Base-by-base conservation (phyloP, 2,113 vertebrate genomes). In the Plotosus lineatus region DNA sequence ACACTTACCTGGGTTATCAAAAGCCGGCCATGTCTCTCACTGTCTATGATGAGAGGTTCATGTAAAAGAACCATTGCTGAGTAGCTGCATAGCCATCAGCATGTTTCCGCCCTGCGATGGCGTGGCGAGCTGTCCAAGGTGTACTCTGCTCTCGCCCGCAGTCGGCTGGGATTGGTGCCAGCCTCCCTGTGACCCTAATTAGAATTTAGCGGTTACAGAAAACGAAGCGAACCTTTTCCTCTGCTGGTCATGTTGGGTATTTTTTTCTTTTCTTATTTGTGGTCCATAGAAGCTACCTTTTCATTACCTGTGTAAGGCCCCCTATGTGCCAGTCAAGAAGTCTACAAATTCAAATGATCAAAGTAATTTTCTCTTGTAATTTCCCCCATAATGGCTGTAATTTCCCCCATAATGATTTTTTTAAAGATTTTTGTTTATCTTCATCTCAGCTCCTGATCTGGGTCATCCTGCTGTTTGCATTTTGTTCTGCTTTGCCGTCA, bases 341-440 rank as follows among this genome's bases (percentile, higher is more conserved):
- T 77, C 74, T 56, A 61, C 75, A 80, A 77, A 60, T 51, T 82
- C 77, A 80, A 63, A 71, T 82, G 80, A 80, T 82, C 38, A 80
- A 77, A 77, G 48, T 53, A 75, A 79, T 85, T 66, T 78, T 14
- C 38, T 46, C 19, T 21, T 50, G 48, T 68, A 78, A 79, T 82
- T 55, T 75, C 72, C 79, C 53, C 38, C 38, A 69, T 77, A 82
- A 68, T 72, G n/a, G 53, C 33, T 40, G 21, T 68, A 78, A 79
- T 82, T 55, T 75, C 72, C 79, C 53, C 38, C 38, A 69, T 77
- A 82, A 68, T 72, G n/a, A 44, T 81, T 28, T 46, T 6, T 58
- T 79, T 75, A 4, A 65, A 38, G 10, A 9, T 26, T 66, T 68
- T 56, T 69, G 48, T 75, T 63, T 79, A 14, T 50, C 36, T 78